These are phyloP conservation scores for Oreochromis tanganicae DNA, from an alignment of 2,113 vertebrate species.

Conservation along the genomic window DNA sequence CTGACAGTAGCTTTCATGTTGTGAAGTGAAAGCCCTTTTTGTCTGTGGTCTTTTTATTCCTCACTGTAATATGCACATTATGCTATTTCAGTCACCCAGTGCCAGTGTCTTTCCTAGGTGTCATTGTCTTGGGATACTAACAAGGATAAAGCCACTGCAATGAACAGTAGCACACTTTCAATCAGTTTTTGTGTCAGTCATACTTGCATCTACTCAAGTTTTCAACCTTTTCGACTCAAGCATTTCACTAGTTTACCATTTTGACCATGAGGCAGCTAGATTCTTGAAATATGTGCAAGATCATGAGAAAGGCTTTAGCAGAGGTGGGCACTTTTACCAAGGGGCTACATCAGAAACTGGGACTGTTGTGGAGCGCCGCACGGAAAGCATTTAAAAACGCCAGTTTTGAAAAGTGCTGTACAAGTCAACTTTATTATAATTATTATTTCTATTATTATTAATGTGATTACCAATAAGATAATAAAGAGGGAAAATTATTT, in stretches of 20 bases:
- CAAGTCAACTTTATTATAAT: neutral
- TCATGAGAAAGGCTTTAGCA: neutral
- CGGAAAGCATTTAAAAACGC: fast-evolving
- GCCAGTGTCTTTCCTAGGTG: neutral
- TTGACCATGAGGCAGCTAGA: neutral
- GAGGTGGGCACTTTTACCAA: neutral
- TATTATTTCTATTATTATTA: neutral
- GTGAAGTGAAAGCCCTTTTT: slow-evolving; percentile 21
- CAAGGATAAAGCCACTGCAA: neutral
- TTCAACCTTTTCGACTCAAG: neutral
- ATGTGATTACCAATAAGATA: neutral
- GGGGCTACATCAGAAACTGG: neutral
- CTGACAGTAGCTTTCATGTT: slow-evolving; percentile 36
- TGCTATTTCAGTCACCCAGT: neutral
- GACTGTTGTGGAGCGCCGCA: neutral
- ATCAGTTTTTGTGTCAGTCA: neutral
- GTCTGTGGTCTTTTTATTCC: slow-evolving; percentile 26
- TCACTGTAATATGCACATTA: slow-evolving; percentile 16
- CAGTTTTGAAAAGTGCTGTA: neutral
- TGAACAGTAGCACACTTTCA: neutral
- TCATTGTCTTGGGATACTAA: neutral
- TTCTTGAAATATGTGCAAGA: neutral
- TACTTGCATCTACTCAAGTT: neutral
- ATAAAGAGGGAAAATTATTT: neutral
- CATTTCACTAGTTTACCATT: neutral